A percentile compares a stretch with the other conserved stretches of the same genome.
Conservation (phyloP, 2,113 vertebrate genomes). For the Anhinga rufa region DNA sequence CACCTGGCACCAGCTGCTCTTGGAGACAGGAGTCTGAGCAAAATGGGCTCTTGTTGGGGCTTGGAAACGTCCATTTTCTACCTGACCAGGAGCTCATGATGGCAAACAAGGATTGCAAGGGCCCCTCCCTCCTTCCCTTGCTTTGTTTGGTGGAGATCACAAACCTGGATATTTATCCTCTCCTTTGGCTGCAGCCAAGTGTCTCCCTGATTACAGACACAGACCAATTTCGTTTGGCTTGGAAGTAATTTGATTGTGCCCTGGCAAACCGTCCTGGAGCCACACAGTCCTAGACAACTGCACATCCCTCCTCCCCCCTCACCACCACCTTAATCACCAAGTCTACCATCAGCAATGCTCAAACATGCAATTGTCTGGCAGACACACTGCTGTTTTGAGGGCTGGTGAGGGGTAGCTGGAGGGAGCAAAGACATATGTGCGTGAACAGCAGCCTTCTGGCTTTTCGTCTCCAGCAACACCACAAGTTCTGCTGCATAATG, state of each 20-base stretch:
- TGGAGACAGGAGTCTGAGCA: not conserved
- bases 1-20: not conserved
- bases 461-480: not conserved
- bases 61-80: not conserved
- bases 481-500: not conserved
- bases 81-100: not conserved
- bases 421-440: not conserved
- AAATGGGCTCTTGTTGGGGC: not conserved
- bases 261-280: not conserved
- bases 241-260: not conserved
- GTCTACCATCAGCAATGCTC: not conserved
- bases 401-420: not conserved
- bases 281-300: not conserved
- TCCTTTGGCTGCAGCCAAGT: not conserved
- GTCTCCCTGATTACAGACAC: not conserved
- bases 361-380: not conserved
- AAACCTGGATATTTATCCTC: not conserved
- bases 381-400: not conserved
- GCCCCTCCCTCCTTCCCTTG: not conserved
- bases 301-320: not conserved
- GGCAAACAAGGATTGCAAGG: not conserved
- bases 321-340: not conserved
- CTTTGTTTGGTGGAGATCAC: not conserved
- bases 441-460: not conserved
- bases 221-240: not conserved